Percentiles rank a stretch among this genome's conserved stretches.
Conservation (phyloP, 2,113 vertebrate species). For the Mormyrus lacerda region DNA sequence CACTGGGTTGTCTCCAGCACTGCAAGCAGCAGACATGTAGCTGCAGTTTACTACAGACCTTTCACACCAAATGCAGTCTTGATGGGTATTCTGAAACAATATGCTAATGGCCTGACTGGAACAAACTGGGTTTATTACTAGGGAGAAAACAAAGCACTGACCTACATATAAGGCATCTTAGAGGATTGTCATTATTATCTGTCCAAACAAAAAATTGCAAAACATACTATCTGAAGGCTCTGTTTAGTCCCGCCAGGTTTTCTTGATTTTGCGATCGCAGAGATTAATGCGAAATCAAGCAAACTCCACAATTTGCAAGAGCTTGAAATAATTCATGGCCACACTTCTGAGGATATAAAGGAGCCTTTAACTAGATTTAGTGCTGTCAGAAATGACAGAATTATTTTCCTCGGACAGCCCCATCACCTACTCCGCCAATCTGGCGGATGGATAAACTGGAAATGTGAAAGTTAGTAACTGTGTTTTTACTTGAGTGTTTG, state of each 20-base stretch:
- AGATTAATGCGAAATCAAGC: background rate
- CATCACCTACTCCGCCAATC: too few relatives aligned
- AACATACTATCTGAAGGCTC: background rate
- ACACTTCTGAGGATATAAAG: too few relatives aligned
- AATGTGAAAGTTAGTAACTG: too few relatives aligned
- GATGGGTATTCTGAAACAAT: constrained; percentile 13
- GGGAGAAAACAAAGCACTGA: constrained; percentile 2
- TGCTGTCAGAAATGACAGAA: too few relatives aligned
- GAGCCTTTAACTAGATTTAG: too few relatives aligned
- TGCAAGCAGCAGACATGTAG: background rate
- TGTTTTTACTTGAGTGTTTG: too few relatives aligned
- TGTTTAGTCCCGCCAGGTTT: background rate
- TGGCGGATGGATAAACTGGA: too few relatives aligned
- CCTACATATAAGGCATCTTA: constrained; percentile 23
- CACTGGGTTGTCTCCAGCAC: constrained; percentile 37
- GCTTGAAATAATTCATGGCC: too few relatives aligned
- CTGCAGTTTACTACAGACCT: constrained; percentile 8
- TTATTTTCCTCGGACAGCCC: too few relatives aligned
- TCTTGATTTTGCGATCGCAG: background rate
- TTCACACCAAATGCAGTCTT: constrained; percentile 22
- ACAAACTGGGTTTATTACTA: background rate
- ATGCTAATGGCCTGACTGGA: constrained; percentile 23
- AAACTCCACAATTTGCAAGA: background rate
- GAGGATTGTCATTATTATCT: constrained; percentile 1
- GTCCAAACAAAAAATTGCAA: background rate